Base-by-base conservation (phyloP, 1,140 invertebrate species). In the Lycorma delicatula region DNA sequence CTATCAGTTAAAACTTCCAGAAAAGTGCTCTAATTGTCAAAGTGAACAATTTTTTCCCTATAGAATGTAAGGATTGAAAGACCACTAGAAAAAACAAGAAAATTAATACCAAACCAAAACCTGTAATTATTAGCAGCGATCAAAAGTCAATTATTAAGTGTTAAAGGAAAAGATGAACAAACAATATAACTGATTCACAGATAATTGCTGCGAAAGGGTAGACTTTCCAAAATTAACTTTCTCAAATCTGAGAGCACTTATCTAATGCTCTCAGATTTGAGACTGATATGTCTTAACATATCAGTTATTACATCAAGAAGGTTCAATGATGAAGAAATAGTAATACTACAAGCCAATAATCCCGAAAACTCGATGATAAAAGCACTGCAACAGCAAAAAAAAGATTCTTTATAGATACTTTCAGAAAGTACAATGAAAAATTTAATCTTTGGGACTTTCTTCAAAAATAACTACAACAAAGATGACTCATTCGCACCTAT, bases 271-370 rank as follows among this genome's bases (percentile, higher is more conserved):
- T 12, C 44, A 46, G 44, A 46, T 46, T 46, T 46, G 16, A 18
- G 44, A 11, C 44, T 46, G 7, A 20, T n/a, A 46, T n/a, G 20
- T 46, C 20, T 20, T 46, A 20, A 46, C 44, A 18, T 46, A 46
- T 46, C 44, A 46, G 20, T 46, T 46, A 46, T 46, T 46, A 20
- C 44, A 46, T 46, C 44, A 9, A 20, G 44, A 18, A 46, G 44
- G 44, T 46, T 46, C 18, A 46, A 46, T 18, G 44, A 46, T n/a
- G n/a, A 46, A 46, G 44, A 20, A 46, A 46, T 18, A 20, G 44
- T 46, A 46, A 46, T 46, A 46, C 12, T 46, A 20, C 44, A 46
- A 46, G 20, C 44, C 44, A 46, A 46, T 46, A 46, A 46, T 46
- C 44, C 44, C 20, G 44, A 46, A 46, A 46, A 20, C 20, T 46